Base-by-base conservation (phyloP, 1,140 invertebrate genomes). In the Phymastichus coffea region DNA sequence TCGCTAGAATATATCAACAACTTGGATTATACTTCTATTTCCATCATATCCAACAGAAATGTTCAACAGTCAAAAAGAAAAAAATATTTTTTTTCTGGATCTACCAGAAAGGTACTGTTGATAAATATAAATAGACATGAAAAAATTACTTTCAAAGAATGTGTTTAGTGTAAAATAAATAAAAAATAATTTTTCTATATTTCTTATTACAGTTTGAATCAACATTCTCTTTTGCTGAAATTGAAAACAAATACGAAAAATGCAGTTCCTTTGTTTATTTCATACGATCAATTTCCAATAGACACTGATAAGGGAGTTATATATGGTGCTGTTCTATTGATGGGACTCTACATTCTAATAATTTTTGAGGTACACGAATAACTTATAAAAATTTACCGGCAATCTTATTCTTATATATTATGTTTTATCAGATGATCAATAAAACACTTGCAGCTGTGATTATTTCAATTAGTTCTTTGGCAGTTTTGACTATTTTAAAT, bases 401-500 rank as follows among this genome's bases (percentile, higher is more conserved):
- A n/a, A n/a, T n/a, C n/a, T n/a, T n/a, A n/a, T n/a, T n/a, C n/a
- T n/a, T n/a, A n/a, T n/a, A n/a, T n/a, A n/a, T n/a, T n/a, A n/a
- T n/a, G n/a, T n/a, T n/a, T n/a, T 33, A 14, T 41, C 22, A 88
- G 86, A 71, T 90, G 37, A 82, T 90, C 0, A 88, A 95, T 74
- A 80, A 92, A 58, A 90, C 93, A 2, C 78, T 95, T 58, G 92
- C 92, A 1, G 91, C 93, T 0, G 86, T 94, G 60, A 72, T 94
- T 3, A 89, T 90, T 0, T 90, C 92, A 0, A 88, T 90, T 0
- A 78, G 87, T 57, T 87, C 89, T 0, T 76, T 93, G 12, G 89
- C 89, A 4, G 87, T 90, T 37, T 78, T 95, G 56, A 87, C 92
- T 0, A 73, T 84, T 0, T 78, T 89, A 26, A 86, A 91, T 49